Percentiles rank a stretch among this genome's conserved stretches.
These are phyloP conservation scores for Yoshiicerus persimilis DNA, from an alignment of 1,140 invertebrate species.

Conservation along the genomic window DNA sequence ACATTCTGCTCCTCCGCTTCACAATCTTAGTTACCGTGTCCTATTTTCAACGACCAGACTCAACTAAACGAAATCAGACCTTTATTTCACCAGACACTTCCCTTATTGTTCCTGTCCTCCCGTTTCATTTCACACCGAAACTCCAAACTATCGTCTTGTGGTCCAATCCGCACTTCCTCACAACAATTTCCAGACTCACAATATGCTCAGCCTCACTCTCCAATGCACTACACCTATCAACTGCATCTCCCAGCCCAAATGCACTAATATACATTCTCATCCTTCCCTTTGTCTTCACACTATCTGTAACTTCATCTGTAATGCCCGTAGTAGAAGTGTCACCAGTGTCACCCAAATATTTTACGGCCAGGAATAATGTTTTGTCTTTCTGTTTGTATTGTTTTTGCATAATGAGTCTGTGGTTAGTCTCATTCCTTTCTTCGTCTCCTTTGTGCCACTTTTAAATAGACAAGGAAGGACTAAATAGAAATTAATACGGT, in stretches of 20 bases:
- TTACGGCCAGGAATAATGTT: too few species aligned
- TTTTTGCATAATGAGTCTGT: not conserved
- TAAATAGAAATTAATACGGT: not conserved
- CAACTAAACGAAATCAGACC: not conserved
- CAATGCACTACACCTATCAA: too few species aligned
- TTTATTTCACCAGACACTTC: not conserved
- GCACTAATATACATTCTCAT: too few species aligned
- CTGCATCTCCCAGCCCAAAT: too few species aligned
- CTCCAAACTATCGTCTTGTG: not conserved
- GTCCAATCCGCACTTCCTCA: not conserved
- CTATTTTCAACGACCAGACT: not conserved
- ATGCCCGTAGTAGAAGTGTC: too few species aligned
- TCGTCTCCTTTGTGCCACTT: not conserved
- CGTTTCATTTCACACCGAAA: not conserved
- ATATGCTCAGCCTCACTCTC: too few species aligned
- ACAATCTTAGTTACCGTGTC: not conserved
- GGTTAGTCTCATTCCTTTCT: not conserved
- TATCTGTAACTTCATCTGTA: too few species aligned
- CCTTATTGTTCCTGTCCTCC: not conserved
- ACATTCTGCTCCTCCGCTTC: not conserved
- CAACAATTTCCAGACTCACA: not conserved
- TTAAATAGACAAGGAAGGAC: not conserved
- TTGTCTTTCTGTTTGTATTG: not conserved
- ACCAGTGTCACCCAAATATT: too few species aligned
- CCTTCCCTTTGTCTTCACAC: too few species aligned